Evolutionary conservation across 1,140 invertebrate genomes (phyloP).

Genomic region (Ceratoteleas bidentatus): DNA sequence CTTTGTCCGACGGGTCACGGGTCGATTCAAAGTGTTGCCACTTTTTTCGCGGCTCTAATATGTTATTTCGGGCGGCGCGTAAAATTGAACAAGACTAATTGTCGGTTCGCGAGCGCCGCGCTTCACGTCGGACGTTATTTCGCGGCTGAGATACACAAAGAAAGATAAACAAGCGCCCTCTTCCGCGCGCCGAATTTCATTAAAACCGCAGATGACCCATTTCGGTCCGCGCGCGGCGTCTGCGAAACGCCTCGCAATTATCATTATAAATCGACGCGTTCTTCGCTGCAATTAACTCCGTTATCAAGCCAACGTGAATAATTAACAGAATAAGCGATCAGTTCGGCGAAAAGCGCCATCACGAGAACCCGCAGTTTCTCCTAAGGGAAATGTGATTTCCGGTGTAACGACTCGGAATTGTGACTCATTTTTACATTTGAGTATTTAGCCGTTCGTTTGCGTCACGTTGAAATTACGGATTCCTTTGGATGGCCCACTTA

Average conservation of each 20-base stretch:
- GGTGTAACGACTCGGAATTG: no score
- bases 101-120: slow-evolving; percentile 22
- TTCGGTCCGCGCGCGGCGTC: slow-evolving; percentile 6
- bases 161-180: slow-evolving; percentile 42
- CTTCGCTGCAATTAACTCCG: slow-evolving; percentile 32
- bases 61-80: slow-evolving; percentile 25
- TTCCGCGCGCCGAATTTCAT: slow-evolving; percentile 28
- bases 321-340: slow-evolving; percentile 21
- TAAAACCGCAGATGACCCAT: slow-evolving; percentile 45
- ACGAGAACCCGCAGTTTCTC: background rate
- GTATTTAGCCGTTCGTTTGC: no score
- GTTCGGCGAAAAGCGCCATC: slow-evolving; percentile 5
- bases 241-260: slow-evolving; percentile 15
- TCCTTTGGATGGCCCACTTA: no score
- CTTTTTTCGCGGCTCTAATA: slow-evolving; percentile 30
- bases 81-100: slow-evolving; percentile 35
- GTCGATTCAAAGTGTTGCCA: slow-evolving; percentile 41
- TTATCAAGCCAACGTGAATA: slow-evolving; percentile 15
- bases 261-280: slow-evolving; percentile 32
- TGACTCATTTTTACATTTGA: no score
- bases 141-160: slow-evolving; percentile 33
- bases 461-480: no score
- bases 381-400: background rate
- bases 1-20: slow-evolving; percentile 27
- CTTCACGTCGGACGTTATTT: slow-evolving; percentile 27